Conservation (phyloP, 2,888 invertebrate species). For the Cantharis rustica region DNA sequence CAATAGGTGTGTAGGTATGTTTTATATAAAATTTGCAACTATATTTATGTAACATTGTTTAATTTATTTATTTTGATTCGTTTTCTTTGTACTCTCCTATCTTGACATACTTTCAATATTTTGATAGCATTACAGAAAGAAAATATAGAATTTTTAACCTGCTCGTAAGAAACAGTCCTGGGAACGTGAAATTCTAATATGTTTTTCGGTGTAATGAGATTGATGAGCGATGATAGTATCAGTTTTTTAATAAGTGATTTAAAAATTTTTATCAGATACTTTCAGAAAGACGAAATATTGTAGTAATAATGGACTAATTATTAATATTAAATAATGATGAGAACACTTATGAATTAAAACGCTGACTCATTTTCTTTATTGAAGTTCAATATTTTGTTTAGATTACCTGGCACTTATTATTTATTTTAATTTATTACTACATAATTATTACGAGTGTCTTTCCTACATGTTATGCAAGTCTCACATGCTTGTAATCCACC, state of each 20-base stretch:
- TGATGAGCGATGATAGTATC: too few relatives aligned
- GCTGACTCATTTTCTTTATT: not conserved
- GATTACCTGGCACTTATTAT: not conserved
- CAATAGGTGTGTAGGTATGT: not conserved
- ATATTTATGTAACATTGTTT: not conserved
- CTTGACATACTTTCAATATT: not conserved
- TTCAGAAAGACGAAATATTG: not conserved
- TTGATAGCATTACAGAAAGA: too few relatives aligned
- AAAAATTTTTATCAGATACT: not conserved
- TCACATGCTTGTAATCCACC: not conserved
- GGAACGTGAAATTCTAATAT: too few relatives aligned
- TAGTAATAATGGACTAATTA: not conserved
- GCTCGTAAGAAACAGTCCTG: too few relatives aligned
- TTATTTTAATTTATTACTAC: not conserved
- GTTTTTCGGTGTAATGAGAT: too few relatives aligned
- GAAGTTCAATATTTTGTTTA: not conserved
- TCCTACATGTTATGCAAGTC: not conserved
- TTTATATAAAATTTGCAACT: not conserved
- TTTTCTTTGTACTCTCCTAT: not conserved
- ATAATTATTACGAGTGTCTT: not conserved
- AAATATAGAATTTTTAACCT: too few relatives aligned
- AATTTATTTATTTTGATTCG: not conserved
- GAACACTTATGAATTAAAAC: not conserved
- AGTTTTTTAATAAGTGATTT: too few relatives aligned
- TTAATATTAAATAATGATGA: not conserved